Conservation (phyloP, 1,140 invertebrate species). For the Andricus grossulariae region DNA sequence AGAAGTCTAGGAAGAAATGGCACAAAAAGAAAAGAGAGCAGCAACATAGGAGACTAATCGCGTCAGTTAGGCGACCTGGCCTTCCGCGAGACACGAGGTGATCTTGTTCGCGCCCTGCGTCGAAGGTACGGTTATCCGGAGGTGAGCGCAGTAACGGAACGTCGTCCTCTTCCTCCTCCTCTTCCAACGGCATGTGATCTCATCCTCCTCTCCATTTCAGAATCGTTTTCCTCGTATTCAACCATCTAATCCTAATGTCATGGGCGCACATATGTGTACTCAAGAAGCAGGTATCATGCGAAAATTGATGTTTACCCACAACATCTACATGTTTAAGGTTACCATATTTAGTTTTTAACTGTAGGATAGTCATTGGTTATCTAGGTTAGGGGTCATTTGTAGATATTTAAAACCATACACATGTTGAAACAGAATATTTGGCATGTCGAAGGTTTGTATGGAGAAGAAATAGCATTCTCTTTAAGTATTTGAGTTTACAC, state of each 20-base stretch:
- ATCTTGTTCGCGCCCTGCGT: conserved; percentile 68
- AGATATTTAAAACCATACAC: too few relatives aligned
- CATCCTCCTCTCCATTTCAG: conserved; percentile 37
- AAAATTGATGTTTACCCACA: too few relatives aligned
- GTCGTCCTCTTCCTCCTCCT: conserved; percentile 55
- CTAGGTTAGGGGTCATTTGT: too few relatives aligned
- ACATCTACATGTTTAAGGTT: too few relatives aligned
- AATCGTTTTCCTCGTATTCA: conserved; percentile 41
- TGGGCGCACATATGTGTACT: neutral
- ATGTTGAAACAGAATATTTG: too few relatives aligned
- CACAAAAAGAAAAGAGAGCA: conserved; percentile 49
- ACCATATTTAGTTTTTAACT: too few relatives aligned
- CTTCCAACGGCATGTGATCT: conserved; percentile 36
- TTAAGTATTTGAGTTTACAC: too few relatives aligned
- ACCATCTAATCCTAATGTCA: conserved; percentile 35
- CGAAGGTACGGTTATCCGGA: conserved; percentile 67
- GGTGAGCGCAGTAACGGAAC: conserved; percentile 55
- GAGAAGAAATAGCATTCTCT: too few relatives aligned
- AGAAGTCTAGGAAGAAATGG: conserved; percentile 32
- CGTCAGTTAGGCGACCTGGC: conserved; percentile 61
- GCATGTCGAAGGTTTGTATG: too few relatives aligned
- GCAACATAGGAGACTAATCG: conserved; percentile 49
- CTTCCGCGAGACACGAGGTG: conserved; percentile 62
- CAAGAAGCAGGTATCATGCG: too few relatives aligned
- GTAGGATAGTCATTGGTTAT: too few relatives aligned